Base-by-base conservation (phyloP, 1,140 invertebrate genomes). In the Cotesia typhae region DNA sequence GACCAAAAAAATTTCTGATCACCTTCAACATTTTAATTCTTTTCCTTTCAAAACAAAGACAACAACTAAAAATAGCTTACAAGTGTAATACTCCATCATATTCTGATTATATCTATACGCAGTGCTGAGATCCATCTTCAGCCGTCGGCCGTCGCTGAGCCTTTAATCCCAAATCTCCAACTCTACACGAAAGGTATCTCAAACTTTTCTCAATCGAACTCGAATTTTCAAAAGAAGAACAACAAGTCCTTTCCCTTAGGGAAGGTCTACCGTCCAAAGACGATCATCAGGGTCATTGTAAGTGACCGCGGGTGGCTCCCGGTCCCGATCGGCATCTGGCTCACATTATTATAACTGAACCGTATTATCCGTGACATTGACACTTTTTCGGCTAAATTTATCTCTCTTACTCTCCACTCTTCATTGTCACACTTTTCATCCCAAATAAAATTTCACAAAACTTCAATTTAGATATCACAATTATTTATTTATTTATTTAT, bases 1-100 rank as follows among this genome's bases (percentile, higher is more conserved):
- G 28, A 28, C 28, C 28, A 28, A 28, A 28, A 28, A 28, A 28
- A 28, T 28, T 28, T 28, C 28, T 28, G 28, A 28, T 28, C 28
- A 28, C 28, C 28, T 28, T 28, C 28, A 28, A 28, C 28, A 28
- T 28, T 28, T 28, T 28, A 28, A 28, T 28, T 28, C 28, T 28
- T 28, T 28, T 28, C 28, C 1, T 28, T 3, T 28, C 28, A 28
- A 37, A 63, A 9, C 4, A 35, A 35, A 70, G 35, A 14, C 2
- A 70, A 36, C 10, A 12, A 70, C 9, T 38, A 64, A 63, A 63
- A 60, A 73, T 75, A 20, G 89, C 94, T 96, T 93, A 97, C 96
- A 98, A 84, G 96, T 97, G 83, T 98, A 98, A 89, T 97, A 98
- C 89, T 98, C 96, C 96, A 98, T 97, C 95, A 98, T 97, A 87